A percentile compares a stretch with the other conserved stretches of the same genome.
phyloP scores from a whole-genome alignment of 2,797 vertebrate genomes.

The Pseudochirops corinnae region DNA sequence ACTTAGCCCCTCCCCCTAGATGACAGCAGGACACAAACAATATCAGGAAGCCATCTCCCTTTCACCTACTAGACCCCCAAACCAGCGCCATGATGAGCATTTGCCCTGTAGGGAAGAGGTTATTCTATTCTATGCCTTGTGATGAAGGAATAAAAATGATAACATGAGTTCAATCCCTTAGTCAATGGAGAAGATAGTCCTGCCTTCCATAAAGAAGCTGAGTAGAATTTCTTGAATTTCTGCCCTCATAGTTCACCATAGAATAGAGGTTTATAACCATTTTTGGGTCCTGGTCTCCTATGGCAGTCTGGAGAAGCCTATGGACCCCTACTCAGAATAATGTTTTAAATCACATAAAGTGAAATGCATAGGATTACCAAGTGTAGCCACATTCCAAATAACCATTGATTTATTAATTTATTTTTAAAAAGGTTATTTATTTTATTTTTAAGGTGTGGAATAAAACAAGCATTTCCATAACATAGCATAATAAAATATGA shows the following conservation, averaged over 20 bases:
- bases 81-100: neutral
- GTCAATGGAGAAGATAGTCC: neutral
- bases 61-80: neutral
- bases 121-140: neutral
- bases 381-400: neutral
- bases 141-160: neutral
- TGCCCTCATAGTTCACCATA: neutral
- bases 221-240: neutral
- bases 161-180: neutral
- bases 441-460: neutral
- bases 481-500: neutral
- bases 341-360: neutral
- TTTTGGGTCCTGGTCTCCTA: neutral
- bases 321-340: neutral
- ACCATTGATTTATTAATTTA: neutral
- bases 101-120: neutral
- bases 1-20: neutral
- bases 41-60: neutral
- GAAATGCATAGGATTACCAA: neutral
- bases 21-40: neutral
- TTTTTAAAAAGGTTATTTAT: neutral
- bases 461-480: neutral
- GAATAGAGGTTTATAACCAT: neutral
- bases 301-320: neutral
- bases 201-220: neutral